These are phyloP conservation scores for Takifugu ocellatus DNA, from an alignment of 2,797 vertebrate species.

Conservation along the genomic window DNA sequence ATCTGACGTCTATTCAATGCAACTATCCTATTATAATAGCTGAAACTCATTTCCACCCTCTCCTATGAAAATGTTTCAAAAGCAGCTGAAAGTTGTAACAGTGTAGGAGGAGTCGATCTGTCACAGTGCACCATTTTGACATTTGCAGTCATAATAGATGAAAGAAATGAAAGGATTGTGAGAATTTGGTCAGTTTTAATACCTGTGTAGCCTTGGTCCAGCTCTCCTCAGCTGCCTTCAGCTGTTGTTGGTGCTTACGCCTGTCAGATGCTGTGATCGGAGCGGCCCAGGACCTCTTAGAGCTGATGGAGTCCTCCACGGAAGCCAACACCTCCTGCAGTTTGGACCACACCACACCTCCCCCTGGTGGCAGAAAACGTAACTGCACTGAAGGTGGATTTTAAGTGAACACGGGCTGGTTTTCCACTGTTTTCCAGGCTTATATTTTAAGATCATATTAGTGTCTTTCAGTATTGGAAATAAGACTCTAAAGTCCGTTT, in stretches of 20 bases:
- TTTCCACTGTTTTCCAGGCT: background rate
- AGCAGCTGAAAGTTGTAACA: background rate
- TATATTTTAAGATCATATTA: constrained; percentile 2
- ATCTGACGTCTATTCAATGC: too few species aligned
- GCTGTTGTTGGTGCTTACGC: constrained; percentile 55
- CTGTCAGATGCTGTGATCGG: constrained; percentile 46
- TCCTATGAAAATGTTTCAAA: background rate
- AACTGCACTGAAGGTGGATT: constrained; percentile 5
- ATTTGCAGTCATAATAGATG: too few species aligned
- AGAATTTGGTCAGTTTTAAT: background rate
- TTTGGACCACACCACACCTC: constrained; percentile 71
- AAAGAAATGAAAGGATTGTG: too few species aligned
- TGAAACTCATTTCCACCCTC: background rate
- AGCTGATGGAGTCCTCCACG: constrained; percentile 80
- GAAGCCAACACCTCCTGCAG: constrained; percentile 82
- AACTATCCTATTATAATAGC: background rate
- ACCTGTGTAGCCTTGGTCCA: constrained; percentile 74
- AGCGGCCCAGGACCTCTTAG: constrained; percentile 66
- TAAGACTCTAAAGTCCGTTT: constrained; percentile 2
- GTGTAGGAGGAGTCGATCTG: background rate
- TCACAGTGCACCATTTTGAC: background rate
- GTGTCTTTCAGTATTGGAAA: background rate
- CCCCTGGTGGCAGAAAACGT: constrained; percentile 32
- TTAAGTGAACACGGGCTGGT: background rate
- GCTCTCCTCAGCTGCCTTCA: constrained; percentile 62